Evolutionary conservation across 2,888 invertebrate species (phyloP).

Genomic region (Venustoraphidia nigricollis): DNA sequence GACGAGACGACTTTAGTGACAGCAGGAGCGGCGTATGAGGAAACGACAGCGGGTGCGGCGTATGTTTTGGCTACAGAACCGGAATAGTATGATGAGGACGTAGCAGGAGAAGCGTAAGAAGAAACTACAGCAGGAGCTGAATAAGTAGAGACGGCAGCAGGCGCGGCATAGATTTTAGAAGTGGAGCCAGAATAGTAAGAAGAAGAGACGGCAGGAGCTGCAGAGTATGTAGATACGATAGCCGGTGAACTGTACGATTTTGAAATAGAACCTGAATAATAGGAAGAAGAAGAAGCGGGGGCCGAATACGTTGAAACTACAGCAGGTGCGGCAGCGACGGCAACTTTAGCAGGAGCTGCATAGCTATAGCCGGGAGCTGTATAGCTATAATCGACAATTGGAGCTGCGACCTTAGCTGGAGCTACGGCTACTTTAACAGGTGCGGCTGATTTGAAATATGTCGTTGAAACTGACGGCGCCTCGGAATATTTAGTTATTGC

Average conservation of each 20-base stretch:
- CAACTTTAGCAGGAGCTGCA: neutral
- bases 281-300: conserved; percentile 14
- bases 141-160: neutral
- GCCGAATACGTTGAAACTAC: conserved; percentile 12
- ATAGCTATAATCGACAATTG: too few species aligned
- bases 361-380: too few species aligned
- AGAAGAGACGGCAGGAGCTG: conserved; percentile 15
- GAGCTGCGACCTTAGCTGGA: too few species aligned
- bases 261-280: neutral
- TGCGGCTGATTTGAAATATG: too few species aligned
- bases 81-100: conserved; percentile 11
- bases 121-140: conserved; percentile 1
- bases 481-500: conserved; percentile 9
- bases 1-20: conserved; percentile 22
- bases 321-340: conserved; percentile 10
- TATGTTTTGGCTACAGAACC: conserved; percentile 16
- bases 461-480: neutral
- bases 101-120: conserved; percentile 4
- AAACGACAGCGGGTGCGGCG: conserved; percentile 16
- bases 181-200: neutral
- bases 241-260: conserved; percentile 4
- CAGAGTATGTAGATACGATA: conserved; percentile 10
- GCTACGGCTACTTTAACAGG: too few species aligned
- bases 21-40: conserved; percentile 15
- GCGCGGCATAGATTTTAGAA: neutral